Evolutionary conservation across 1,140 invertebrate genomes (phyloP).

Genomic region (Globodera ellingtonae): DNA sequence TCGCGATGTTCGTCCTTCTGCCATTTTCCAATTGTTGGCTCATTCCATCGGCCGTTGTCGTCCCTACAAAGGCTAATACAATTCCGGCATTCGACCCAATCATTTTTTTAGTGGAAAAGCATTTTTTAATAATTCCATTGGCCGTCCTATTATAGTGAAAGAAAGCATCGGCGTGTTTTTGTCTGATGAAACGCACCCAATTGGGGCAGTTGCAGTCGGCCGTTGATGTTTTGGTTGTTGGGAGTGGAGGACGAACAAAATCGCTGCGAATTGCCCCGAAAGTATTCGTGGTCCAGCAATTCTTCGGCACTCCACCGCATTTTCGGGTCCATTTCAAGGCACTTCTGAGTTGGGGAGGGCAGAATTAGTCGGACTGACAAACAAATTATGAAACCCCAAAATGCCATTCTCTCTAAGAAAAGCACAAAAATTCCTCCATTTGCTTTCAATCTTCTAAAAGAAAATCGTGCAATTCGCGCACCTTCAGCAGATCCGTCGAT

Average conservation of each 20-base stretch:
- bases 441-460: background rate
- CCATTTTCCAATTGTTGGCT: slow-evolving; percentile 11
- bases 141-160: too few species aligned
- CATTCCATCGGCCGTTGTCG: background rate
- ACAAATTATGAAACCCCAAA: slow-evolving; percentile 4
- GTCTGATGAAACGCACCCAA: background rate
- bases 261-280: slow-evolving; percentile 65
- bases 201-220: slow-evolving; percentile 3
- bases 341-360: slow-evolving; percentile 73
- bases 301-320: slow-evolving; percentile 86
- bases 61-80: background rate
- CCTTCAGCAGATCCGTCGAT: slow-evolving; percentile 34
- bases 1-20: background rate
- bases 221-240: background rate
- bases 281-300: slow-evolving; percentile 83
- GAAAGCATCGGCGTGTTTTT: too few species aligned
- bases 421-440: background rate
- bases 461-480: background rate
- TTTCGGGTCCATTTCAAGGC: slow-evolving; percentile 88
- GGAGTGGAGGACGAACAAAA: background rate
- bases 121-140: too few species aligned
- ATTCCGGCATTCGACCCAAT: background rate
- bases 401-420: background rate
- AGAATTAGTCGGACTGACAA: slow-evolving; percentile 24
- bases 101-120: too few species aligned